Evolutionary conservation across 2,113 vertebrate genomes (phyloP).

Genomic region (Syrmaticus mikado): DNA sequence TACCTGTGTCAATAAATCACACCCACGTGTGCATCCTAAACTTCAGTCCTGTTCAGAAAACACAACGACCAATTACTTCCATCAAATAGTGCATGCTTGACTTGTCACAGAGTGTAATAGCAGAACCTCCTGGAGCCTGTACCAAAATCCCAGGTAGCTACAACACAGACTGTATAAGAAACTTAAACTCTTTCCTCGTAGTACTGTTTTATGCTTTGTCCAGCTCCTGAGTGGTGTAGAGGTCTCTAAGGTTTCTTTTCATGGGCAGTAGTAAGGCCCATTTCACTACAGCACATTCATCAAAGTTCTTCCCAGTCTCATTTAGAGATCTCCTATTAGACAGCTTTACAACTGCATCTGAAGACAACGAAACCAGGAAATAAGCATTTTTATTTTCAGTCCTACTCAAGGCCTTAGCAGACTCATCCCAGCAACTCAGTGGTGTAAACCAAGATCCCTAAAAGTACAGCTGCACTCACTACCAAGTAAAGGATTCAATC

Average conservation of each 20-base stretch:
- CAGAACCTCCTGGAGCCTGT: neutral
- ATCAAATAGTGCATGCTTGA: neutral
- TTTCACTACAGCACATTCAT: accelerated
- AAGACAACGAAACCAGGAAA: neutral
- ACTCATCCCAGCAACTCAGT: neutral
- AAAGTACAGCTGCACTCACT: neutral
- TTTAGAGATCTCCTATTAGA: neutral
- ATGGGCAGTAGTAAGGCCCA: neutral
- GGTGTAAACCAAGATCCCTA: neutral
- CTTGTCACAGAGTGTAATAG: neutral
- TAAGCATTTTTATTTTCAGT: neutral
- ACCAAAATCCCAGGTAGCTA: neutral
- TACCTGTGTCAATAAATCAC: neutral
- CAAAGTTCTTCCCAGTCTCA: neutral
- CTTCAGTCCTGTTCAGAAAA: neutral
- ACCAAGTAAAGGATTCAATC: neutral
- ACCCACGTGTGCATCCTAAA: neutral
- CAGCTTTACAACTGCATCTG: neutral
- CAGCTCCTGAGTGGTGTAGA: neutral
- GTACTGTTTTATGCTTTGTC: neutral
- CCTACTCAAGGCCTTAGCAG: neutral
- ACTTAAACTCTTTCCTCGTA: neutral
- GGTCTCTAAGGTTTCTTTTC: neutral
- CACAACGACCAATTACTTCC: neutral
- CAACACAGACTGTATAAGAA: accelerated